These are phyloP conservation scores for Peromyscus attwateri DNA, from an alignment of 2,797 vertebrate species.

Conservation along the genomic window DNA sequence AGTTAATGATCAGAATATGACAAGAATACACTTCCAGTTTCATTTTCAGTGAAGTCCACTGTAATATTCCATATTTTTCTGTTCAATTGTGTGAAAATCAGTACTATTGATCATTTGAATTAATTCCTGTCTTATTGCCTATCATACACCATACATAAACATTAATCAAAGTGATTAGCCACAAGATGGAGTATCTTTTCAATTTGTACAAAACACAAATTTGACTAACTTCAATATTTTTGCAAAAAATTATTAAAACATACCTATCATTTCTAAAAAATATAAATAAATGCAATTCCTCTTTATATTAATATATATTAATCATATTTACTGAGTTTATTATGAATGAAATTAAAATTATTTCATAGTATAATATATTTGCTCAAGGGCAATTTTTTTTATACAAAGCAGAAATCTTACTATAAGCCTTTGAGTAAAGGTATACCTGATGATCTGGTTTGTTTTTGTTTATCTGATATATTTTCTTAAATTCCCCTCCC, in stretches of 20 bases:
- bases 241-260: background rate
- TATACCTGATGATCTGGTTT: background rate
- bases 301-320: background rate
- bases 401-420: background rate
- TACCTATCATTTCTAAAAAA: background rate
- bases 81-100: background rate
- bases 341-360: background rate
- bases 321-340: background rate
- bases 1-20: background rate
- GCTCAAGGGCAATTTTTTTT: background rate
- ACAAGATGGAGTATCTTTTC: background rate
- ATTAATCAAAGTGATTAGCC: background rate
- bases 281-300: background rate
- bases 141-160: background rate
- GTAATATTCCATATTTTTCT: background rate
- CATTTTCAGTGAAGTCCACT: background rate
- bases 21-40: background rate
- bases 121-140: background rate
- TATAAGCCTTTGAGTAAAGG: background rate
- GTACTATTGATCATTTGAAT: background rate
- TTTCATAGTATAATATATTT: background rate
- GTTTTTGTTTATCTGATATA: background rate
- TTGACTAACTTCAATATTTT: background rate
- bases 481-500: background rate
- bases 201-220: background rate